phyloP scores from a whole-genome alignment of 2,888 invertebrate genomes.

The Amphipoea oculea region DNA sequence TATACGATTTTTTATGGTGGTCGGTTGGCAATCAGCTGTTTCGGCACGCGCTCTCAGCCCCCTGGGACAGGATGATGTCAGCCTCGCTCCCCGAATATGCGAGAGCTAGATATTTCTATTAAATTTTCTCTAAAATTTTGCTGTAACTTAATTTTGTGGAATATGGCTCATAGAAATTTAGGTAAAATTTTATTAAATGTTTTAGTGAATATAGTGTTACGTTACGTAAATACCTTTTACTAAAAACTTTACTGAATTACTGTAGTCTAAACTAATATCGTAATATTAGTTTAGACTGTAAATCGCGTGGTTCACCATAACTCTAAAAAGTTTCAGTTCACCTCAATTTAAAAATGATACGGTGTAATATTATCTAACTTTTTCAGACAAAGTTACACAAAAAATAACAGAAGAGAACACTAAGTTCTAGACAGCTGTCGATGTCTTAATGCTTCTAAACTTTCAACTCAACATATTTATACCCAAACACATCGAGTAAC shows the following conservation, averaged over 20 bases:
- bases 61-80: slow-evolving; percentile 84
- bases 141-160: slow-evolving; percentile 60
- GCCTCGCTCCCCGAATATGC: slow-evolving; percentile 75
- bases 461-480: not conserved
- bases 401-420: slow-evolving; percentile 1
- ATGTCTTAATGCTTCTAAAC: not conserved
- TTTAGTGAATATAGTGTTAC: not conserved
- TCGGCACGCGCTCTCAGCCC: slow-evolving; percentile 85
- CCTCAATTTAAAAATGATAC: not conserved
- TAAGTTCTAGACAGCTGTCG: not conserved
- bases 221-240: not conserved
- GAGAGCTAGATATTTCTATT: slow-evolving; percentile 79
- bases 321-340: not conserved
- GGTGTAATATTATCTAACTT: not conserved
- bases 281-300: not conserved
- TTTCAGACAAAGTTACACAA: slow-evolving; percentile 1
- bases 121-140: slow-evolving; percentile 78
- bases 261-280: not conserved
- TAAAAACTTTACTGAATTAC: too few species aligned
- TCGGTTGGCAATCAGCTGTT: slow-evolving; percentile 89
- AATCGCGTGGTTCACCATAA: not conserved
- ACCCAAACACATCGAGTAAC: not conserved
- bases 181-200: slow-evolving; percentile 25
- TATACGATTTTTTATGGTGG: slow-evolving; percentile 86
- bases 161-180: slow-evolving; percentile 44